These are phyloP conservation scores for Athalia rosae DNA, from an alignment of 2,888 invertebrate genomes.

Conservation along the genomic window DNA sequence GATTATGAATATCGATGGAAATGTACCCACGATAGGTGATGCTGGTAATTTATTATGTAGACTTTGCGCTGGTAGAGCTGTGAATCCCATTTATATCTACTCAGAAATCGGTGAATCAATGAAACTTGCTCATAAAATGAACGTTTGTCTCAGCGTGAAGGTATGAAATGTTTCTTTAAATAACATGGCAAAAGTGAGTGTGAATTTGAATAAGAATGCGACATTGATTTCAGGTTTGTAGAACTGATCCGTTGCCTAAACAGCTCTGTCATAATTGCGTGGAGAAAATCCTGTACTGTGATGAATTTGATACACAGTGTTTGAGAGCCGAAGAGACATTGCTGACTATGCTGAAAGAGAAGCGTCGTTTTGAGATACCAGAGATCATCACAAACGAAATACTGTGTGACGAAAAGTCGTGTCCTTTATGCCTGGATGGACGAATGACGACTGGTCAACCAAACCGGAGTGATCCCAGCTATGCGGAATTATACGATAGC, in stretches of 20 bases:
- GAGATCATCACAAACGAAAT: conserved; percentile 27
- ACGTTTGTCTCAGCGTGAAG: conserved; percentile 62
- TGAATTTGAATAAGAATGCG: neutral
- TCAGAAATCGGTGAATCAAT: conserved; percentile 64
- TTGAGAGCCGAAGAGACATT: conserved; percentile 61
- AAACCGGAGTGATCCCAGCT: conserved; percentile 36
- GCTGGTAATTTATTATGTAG: conserved; percentile 55
- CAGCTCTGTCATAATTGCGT: conserved; percentile 60
- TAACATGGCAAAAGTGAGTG: no score
- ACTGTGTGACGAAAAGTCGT: conserved; percentile 51
- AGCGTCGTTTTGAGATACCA: conserved; percentile 47
- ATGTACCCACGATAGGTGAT: conserved; percentile 39
- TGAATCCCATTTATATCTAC: conserved; percentile 61
- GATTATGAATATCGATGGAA: conserved; percentile 51
- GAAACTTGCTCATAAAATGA: conserved; percentile 61
- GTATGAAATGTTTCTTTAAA: conserved; percentile 48
- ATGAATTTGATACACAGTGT: conserved; percentile 61
- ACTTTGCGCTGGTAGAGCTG: conserved; percentile 60
- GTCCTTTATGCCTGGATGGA: conserved; percentile 61
- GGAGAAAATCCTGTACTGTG: conserved; percentile 63
- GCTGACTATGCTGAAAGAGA: conserved; percentile 55
- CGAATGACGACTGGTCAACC: conserved; percentile 54
- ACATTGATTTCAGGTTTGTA: conserved; percentile 56
- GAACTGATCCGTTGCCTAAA: conserved; percentile 63
- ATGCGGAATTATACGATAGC: conserved; percentile 56